Evolutionary conservation across 2,113 vertebrate genomes (phyloP), one percentile per base, ranked within the genome.

Genomic region (Rutilus rutilus): DNA sequence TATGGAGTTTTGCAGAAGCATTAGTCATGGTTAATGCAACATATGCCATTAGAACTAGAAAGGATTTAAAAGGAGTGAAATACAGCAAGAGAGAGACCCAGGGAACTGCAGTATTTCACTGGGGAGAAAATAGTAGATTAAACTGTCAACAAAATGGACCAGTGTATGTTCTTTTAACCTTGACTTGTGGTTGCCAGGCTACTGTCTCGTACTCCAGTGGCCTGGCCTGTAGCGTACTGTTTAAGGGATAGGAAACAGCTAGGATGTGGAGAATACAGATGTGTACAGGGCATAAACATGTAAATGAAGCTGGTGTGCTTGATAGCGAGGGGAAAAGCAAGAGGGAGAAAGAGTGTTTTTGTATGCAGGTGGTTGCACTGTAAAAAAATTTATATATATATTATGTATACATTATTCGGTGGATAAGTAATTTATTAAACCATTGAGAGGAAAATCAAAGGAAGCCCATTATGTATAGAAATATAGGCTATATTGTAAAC

Each of bases 151-250:
- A 71, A 75, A 75, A 45, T 6, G 42, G n/a, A 57, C 19, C 54
- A 57, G 54, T 21, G 8, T 57, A 57, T 57, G 2, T 50, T 50
- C 15, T 78, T 69, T 39, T 85, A 57, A 57, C 62, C 75, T 85
- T 85, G 75, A 85, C 74, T 27, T 77, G 36, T 65, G 42, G 74
- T 76, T 73, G 65, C 81, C 52, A 73, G 65, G 81, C 30, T 65
- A 47, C 83, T 25, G 54, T 64, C 25, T 77, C 45, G 0, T 57
- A 76, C 52, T 80, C 67, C 27, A 82, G 27, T 86, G 78, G 50
- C 67, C 39, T 47, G 62, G 10, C 25, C 47, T 39, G 62, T n/a
- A 42, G 42, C 11, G 8, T 14, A 12, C 10, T 7, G 19, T 65
- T 52, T 59, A 60, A 5, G 36, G 19, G 76, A 71, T 69, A 10